Evolutionary conservation across 2,113 vertebrate genomes (phyloP).

Genomic region (Danionella cerebrum): DNA sequence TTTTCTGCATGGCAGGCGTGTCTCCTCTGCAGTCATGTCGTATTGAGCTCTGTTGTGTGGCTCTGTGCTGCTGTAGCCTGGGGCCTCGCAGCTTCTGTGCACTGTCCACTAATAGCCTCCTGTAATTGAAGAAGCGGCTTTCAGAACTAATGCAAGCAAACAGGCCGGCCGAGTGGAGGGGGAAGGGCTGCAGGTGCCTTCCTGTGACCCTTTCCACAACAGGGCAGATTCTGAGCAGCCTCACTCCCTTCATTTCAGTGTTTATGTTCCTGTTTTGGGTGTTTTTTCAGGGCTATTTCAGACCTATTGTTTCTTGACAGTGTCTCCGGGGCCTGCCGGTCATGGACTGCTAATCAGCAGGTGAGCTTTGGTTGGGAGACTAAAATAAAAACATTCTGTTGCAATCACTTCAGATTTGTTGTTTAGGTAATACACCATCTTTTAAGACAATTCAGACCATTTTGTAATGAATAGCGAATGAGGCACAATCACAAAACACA

Average conservation of each 20-base stretch:
- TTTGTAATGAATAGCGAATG: no score
- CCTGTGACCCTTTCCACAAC: conserved; percentile 35
- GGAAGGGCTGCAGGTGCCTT: conserved; percentile 38
- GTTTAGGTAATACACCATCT: no score
- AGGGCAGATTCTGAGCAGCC: conserved; percentile 42
- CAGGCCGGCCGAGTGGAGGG: conserved; percentile 27
- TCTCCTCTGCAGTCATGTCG: conserved; percentile 65
- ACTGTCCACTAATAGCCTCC: conserved; percentile 57
- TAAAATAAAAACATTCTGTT: no score
- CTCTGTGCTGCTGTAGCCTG: conserved; percentile 49
- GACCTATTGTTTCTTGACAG: conserved; percentile 53
- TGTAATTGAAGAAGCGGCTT: conserved; percentile 67
- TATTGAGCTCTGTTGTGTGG: conserved; percentile 63
- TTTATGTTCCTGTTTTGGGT: conserved; percentile 65
- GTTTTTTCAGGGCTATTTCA: conserved; percentile 48
- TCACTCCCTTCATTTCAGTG: conserved; percentile 35
- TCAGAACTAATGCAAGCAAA: conserved; percentile 51
- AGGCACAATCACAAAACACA: no score
- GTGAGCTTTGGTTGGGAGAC: conserved; percentile 3
- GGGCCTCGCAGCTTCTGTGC: conserved; percentile 54
- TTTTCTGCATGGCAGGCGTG: conserved; percentile 60
- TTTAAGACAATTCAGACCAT: no score
- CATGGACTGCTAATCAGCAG: conserved; percentile 39
- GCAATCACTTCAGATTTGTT: no score
- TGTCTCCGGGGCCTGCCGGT: conserved; percentile 49